Evolutionary conservation across 2,113 vertebrate genomes (phyloP), one percentile per base, ranked within the genome.

Genomic region (Forbesichthys agassizii): DNA sequence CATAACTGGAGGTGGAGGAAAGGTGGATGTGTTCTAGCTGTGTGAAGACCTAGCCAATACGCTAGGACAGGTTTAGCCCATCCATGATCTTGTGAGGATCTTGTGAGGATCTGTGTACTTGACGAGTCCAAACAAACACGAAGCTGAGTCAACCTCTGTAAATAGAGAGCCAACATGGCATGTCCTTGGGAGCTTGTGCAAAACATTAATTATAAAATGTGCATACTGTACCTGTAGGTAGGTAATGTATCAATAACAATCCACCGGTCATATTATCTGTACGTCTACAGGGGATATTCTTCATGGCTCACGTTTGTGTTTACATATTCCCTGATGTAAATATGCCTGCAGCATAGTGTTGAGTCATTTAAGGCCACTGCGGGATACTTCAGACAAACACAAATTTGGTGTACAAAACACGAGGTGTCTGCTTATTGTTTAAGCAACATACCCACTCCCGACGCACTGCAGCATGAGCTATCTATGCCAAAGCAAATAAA

Each of bases 1-100:
- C 52, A 84, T 83, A 70, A 81, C 74, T 79, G 80, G 71, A 80
- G 83, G 84, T 70, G 71, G 71, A 67, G 61, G 83, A 71, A 72
- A 64, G 66, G 55, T 68, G 65, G 69, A 58, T 49, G 72, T 14
- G 60, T 75, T 77, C 71, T 6, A 36, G 65, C 80, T 60, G 60
- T 61, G 57, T 59, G 75, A 66, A 68, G 33, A 56, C 54, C 20
- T 56, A 16, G 16, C 54, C 52, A 47, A 48, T 66, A 71, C 75
- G 54, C 54, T 56, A 20, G 54, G n/a, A 7, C 67, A 57, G 36
- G 65, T 49, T 66, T 60, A 60, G 65, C 49, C 48, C 11, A 68
- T 67, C 47, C 47, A 77, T 74, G 58, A 27, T 27, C 27, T 27
- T 27, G 27, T 27, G 27, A 27, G 3, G 36, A 5, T 42, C 7